Evolutionary conservation across 2,113 vertebrate species (phyloP), one percentile per base, ranked within the genome.

Genomic region (Odobenus rosmarus): DNA sequence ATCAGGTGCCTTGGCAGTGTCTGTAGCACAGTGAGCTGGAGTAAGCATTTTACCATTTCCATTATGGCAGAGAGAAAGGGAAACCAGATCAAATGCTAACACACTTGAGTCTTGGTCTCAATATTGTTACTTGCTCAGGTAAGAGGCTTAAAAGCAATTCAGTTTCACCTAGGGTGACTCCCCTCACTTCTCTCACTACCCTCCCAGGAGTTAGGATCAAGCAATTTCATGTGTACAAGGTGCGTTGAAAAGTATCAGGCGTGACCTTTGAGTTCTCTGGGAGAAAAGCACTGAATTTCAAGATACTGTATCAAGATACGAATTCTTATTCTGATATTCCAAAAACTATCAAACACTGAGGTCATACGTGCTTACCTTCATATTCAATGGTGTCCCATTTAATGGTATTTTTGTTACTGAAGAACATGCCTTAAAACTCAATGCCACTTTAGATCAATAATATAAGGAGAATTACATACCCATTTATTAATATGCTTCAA

Each of bases 101-200:
- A 80, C 80, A 71, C 8, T 3, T 24, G 51, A 61, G 33, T 55
- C n/a, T 77, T 88, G 24, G 81, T 74, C 46, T 93, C 39, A 86
- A 64, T 79, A 82, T 39, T 61, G 15, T 15, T 36, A 42, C 80
- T 77, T 89, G 21, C 21, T 91, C 39, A 89, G 36, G 24, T 71
- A 88, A 93, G 46, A 85, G 74, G 72, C 11, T 95, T 86, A 82
- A 94, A 59, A 90, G 77, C 24, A 91, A 94, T 72, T 95, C 59
- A 42, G 5, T 77, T 95, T 96, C 46, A 95, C 69, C 74, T 57
- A 67, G 14, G 31, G 21, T 95, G 49, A 84, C 55, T 85, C 36
- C 77, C 67, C 76, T 85, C 51, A 74, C 3, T 42, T 74, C 23
- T 61, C 31, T 89, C 67, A 55, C 49, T 92, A 42, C 57, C 14